phyloP scores from a whole-genome alignment of 1,140 invertebrate species.

The Colletes gigas region DNA sequence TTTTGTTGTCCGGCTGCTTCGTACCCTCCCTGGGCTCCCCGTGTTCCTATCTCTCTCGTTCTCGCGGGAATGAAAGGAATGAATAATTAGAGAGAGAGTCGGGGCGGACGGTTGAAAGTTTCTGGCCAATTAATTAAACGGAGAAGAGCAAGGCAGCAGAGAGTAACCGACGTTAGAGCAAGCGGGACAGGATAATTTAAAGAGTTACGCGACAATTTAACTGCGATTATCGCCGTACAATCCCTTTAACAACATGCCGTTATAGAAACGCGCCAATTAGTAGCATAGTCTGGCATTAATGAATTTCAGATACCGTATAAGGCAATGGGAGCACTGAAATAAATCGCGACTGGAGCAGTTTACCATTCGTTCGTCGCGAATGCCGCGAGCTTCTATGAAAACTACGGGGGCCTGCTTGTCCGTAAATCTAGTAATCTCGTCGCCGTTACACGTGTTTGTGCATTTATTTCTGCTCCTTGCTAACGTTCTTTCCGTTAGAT shows the following conservation, averaged over 20 bases:
- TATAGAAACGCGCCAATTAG: constrained; percentile 55
- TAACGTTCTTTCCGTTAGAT: too few relatives aligned
- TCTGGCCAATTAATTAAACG: constrained; percentile 71
- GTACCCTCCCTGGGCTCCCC: background rate
- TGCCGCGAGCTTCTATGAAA: background rate
- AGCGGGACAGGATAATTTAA: constrained; percentile 58
- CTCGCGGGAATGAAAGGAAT: constrained; percentile 61
- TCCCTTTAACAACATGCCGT: constrained; percentile 59
- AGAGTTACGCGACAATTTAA: constrained; percentile 63
- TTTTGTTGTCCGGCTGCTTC: constrained; percentile 67
- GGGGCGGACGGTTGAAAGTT: constrained; percentile 63
- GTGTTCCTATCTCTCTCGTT: constrained; percentile 31
- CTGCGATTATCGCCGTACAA: constrained; percentile 60
- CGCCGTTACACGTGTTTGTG: background rate
- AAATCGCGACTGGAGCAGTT: constrained; percentile 22
- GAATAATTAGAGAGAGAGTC: constrained; percentile 67
- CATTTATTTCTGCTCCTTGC: too few relatives aligned
- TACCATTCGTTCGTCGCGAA: background rate
- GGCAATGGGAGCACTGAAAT: constrained; percentile 16
- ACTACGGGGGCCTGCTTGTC: background rate
- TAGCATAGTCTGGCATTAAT: constrained; percentile 39
- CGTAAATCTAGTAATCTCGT: background rate
- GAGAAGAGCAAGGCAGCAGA: constrained; percentile 46
- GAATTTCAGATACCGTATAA: constrained; percentile 44
- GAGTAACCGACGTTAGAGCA: constrained; percentile 49